A percentile compares a stretch with the other conserved stretches of the same genome.
These are phyloP conservation scores for Protonibea diacanthus DNA, from an alignment of 2,797 vertebrate species.

Conservation along the genomic window DNA sequence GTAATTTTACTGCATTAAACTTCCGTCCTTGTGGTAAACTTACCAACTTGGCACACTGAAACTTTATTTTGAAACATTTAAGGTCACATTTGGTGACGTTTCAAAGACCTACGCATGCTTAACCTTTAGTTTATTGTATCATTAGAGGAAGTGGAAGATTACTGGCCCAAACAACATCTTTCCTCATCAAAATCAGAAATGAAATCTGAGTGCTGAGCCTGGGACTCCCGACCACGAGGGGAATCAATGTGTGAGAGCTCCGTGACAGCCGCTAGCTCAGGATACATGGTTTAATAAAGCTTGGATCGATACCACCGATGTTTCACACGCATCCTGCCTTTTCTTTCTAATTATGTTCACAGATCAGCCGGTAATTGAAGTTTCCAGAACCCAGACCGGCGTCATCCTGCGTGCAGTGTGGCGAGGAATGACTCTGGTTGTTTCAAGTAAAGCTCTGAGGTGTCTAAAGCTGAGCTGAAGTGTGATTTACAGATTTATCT, in stretches of 20 bases:
- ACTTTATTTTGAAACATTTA: neutral
- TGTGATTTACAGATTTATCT: neutral
- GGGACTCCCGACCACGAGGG: slow-evolving; percentile 20
- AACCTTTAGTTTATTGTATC: neutral
- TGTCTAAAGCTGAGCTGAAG: neutral
- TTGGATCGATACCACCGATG: slow-evolving; percentile 49
- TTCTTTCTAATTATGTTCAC: slow-evolving; percentile 58
- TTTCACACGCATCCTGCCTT: slow-evolving; percentile 47
- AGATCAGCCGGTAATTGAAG: slow-evolving; percentile 53
- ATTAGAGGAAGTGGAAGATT: neutral
- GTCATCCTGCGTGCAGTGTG: neutral
- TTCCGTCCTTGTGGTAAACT: neutral
- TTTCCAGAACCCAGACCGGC: slow-evolving; percentile 23
- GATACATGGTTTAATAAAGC: slow-evolving; percentile 68
- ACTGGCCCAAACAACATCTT: neutral
- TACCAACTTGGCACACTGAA: neutral
- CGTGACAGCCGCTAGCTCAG: slow-evolving; percentile 38
- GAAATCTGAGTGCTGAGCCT: slow-evolving; percentile 11
- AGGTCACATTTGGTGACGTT: neutral
- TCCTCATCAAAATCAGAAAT: slow-evolving; percentile 12
- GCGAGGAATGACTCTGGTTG: neutral
- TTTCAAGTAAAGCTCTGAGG: neutral
- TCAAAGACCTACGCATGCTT: neutral
- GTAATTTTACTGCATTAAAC: neutral
- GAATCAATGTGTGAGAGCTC: slow-evolving; percentile 36